phyloP scores from a whole-genome alignment of 1,140 invertebrate species.

The Drosophila sp. region DNA sequence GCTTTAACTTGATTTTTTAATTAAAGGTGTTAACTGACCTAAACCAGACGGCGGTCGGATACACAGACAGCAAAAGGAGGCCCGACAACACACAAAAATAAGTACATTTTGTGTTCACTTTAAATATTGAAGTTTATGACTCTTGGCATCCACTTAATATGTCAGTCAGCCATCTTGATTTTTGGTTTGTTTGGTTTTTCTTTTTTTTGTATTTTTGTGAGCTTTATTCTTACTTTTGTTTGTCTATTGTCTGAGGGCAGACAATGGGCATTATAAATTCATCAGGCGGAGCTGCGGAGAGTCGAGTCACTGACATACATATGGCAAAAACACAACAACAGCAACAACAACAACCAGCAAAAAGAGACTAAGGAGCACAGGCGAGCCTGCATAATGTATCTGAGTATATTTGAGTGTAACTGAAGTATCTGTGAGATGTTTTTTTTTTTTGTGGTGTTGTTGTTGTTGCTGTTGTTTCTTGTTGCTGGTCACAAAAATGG shows the following conservation, averaged over 20 bases:
- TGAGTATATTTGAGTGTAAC: constrained; percentile 36
- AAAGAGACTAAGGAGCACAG: constrained; percentile 20
- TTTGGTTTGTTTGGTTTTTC: constrained; percentile 23
- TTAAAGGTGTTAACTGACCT: constrained; percentile 63
- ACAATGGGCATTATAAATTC: constrained; percentile 81
- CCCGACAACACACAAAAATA: background rate
- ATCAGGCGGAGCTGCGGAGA: constrained; percentile 58
- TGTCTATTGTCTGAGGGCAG: constrained; percentile 71
- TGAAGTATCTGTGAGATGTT: constrained; percentile 55
- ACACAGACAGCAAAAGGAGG: background rate
- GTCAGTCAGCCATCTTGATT: constrained; percentile 58
- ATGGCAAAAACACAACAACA: constrained; percentile 1
- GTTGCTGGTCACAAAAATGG: constrained; percentile 50
- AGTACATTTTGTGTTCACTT: constrained; percentile 46
- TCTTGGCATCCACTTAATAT: constrained; percentile 54
- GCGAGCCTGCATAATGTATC: constrained; percentile 66
- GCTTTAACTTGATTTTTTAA: constrained; percentile 50
- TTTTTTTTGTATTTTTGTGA: background rate
- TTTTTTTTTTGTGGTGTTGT: constrained; percentile 27
- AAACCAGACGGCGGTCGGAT: constrained; percentile 24
- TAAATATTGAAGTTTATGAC: constrained; percentile 62
- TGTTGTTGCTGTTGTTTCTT: background rate
- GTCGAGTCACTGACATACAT: constrained; percentile 36
- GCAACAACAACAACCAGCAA: background rate
- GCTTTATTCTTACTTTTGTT: constrained; percentile 51